These are phyloP conservation scores for Myrmophylax atrothorax DNA, from an alignment of 2,113 vertebrate species.

Conservation along the genomic window DNA sequence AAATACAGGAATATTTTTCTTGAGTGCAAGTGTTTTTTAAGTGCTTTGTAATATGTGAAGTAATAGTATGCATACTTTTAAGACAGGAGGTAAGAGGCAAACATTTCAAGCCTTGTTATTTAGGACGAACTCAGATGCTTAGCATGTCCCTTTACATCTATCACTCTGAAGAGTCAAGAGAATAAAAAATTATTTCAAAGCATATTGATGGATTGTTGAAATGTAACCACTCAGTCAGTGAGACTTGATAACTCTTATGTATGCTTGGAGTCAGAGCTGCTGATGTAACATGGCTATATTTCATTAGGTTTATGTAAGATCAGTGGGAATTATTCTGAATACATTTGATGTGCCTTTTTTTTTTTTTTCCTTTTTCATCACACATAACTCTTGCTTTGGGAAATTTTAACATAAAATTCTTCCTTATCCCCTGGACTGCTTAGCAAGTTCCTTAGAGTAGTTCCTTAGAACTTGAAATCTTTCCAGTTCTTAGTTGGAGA, in stretches of 20 bases:
- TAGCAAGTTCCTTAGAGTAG: not conserved
- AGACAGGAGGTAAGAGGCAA: not conserved
- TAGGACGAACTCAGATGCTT: not conserved
- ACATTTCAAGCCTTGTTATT: not conserved
- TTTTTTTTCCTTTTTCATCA: not conserved
- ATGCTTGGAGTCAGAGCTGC: not conserved
- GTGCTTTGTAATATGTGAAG: not conserved
- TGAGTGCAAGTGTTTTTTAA: not conserved
- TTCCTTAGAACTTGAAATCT: not conserved
- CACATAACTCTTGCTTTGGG: not conserved
- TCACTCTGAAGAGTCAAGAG: not conserved
- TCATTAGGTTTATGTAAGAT: not conserved
- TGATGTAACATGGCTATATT: not conserved
- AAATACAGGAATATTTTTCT: not conserved
- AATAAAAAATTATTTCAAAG: conserved; percentile 15
- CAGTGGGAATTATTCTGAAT: not conserved
- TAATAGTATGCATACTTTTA: not conserved
- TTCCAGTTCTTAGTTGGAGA: not conserved
- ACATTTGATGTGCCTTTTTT: not conserved
- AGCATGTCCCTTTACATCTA: not conserved
- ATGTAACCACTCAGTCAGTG: not conserved
- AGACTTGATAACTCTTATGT: not conserved
- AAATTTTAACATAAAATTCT: not conserved
- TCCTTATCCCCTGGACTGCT: not conserved
- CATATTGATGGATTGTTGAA: conserved; percentile 5